Conservation (phyloP, 1,140 invertebrate species). For the Pogonus chalceus region DNA sequence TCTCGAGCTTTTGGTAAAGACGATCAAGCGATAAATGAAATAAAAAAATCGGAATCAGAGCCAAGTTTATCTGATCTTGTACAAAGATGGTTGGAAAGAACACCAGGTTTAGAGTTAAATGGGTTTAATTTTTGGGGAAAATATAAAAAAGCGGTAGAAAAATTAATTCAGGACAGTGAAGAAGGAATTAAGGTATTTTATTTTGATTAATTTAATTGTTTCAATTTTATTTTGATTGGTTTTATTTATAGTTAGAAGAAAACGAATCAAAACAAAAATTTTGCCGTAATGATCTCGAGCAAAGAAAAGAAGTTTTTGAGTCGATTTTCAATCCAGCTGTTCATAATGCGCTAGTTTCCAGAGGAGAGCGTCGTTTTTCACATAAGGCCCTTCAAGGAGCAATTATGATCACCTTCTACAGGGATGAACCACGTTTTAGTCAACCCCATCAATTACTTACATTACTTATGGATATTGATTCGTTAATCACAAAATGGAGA, state of each 20-base stretch:
- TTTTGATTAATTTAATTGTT: slow-evolving; percentile 6
- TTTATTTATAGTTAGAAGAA: slow-evolving; percentile 42
- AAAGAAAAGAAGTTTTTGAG: slow-evolving; percentile 69
- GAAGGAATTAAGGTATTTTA: slow-evolving; percentile 47
- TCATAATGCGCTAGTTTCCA: slow-evolving; percentile 67
- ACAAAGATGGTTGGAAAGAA: slow-evolving; percentile 87
- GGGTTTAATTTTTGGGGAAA: slow-evolving; percentile 93
- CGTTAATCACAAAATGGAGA: slow-evolving; percentile 97
- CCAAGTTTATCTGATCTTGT: slow-evolving; percentile 76
- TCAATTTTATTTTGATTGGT: background rate
- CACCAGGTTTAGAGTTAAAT: slow-evolving; percentile 73
- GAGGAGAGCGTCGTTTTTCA: slow-evolving; percentile 81
- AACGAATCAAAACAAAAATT: slow-evolving; percentile 46
- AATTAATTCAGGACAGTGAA: slow-evolving; percentile 56
- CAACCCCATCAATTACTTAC: slow-evolving; percentile 92
- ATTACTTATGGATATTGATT: slow-evolving; percentile 95
- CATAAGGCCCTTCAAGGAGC: slow-evolving; percentile 90
- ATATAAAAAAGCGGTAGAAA: slow-evolving; percentile 67
- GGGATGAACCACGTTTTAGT: slow-evolving; percentile 92
- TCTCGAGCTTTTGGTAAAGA: slow-evolving; percentile 75
- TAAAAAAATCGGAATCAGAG: slow-evolving; percentile 70
- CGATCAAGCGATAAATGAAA: slow-evolving; percentile 51
- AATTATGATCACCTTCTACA: slow-evolving; percentile 94
- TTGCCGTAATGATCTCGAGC: slow-evolving; percentile 59
- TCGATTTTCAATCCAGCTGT: slow-evolving; percentile 77